These are phyloP conservation scores for Asarcornis scutulata DNA, from an alignment of 2,113 vertebrate genomes.

Conservation along the genomic window DNA sequence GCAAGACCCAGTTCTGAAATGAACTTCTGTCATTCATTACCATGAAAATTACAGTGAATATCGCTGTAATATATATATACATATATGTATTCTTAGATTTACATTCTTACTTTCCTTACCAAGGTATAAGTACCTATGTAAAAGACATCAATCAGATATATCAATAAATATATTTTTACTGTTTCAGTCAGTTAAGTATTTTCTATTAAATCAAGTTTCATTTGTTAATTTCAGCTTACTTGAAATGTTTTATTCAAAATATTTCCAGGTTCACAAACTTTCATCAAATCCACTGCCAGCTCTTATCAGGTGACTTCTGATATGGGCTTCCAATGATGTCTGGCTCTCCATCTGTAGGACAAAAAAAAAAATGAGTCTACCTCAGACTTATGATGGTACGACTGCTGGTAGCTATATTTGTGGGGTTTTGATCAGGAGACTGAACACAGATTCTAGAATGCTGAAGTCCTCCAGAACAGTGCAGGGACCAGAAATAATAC, in stretches of 20 bases:
- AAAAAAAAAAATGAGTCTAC: not conserved
- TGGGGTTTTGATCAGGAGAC: not conserved
- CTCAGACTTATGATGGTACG: not conserved
- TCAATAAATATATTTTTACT: not conserved
- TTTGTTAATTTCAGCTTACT: not conserved
- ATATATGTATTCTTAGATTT: not conserved
- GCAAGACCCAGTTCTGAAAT: conserved; percentile 29
- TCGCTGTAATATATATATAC: not conserved
- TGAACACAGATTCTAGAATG: not conserved
- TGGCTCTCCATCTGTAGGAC: not conserved
- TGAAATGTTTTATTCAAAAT: not conserved
- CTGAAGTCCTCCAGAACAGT: not conserved
- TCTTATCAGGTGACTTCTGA: not conserved
- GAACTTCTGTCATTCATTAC: conserved; percentile 20
- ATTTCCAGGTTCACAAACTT: not conserved
- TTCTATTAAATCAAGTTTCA: not conserved
- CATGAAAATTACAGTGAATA: not conserved
- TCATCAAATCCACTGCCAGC: not conserved
- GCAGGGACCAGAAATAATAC: not conserved
- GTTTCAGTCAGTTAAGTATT: not conserved
- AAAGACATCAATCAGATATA: not conserved
- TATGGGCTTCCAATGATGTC: not conserved
- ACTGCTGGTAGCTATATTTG: not conserved
- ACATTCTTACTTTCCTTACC: not conserved
- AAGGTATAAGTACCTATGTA: not conserved